Evolutionary conservation across 2,888 invertebrate species (phyloP).

Genomic region (Volucella inflata): DNA sequence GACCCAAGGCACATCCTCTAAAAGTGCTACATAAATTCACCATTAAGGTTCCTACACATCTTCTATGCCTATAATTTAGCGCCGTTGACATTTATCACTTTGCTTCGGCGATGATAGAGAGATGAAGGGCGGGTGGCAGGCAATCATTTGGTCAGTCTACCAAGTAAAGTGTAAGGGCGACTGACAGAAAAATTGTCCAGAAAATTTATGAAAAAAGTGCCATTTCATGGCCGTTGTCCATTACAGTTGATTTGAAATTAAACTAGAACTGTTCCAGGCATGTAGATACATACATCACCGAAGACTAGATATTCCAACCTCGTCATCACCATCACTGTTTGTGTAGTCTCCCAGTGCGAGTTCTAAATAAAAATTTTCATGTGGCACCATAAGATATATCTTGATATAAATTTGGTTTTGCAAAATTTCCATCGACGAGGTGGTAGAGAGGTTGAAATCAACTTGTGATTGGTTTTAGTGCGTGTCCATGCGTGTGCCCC

Average conservation of each 20-base stretch:
- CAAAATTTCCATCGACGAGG: constrained; percentile 16
- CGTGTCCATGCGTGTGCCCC: constrained; percentile 55
- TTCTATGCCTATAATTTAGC: constrained; percentile 73
- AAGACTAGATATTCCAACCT: constrained; percentile 40
- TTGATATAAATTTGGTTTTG: constrained; percentile 63
- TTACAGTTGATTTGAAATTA: constrained; percentile 63
- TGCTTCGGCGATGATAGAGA: constrained; percentile 4
- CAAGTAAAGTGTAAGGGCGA: neutral
- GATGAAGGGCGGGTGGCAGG: constrained; percentile 1
- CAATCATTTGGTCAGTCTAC: neutral
- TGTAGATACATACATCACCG: constrained; percentile 53
- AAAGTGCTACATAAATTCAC: constrained; percentile 75
- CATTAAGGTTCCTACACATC: constrained; percentile 75
- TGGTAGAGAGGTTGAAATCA: neutral
- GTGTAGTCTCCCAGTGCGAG: constrained; percentile 17
- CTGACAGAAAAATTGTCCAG: constrained; percentile 31
- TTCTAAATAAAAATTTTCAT: constrained; percentile 70
- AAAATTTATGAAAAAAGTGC: constrained; percentile 67
- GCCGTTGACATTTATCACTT: constrained; percentile 72
- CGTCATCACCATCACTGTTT: constrained; percentile 50
- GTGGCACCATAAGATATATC: constrained; percentile 72
- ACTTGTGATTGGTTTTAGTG: constrained; percentile 29
- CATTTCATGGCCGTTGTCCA: constrained; percentile 54
- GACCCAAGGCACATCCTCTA: constrained; percentile 64
- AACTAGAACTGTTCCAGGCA: constrained; percentile 43